phyloP scores from a whole-genome alignment of 2,797 vertebrate species.

The Podargus strigoides region DNA sequence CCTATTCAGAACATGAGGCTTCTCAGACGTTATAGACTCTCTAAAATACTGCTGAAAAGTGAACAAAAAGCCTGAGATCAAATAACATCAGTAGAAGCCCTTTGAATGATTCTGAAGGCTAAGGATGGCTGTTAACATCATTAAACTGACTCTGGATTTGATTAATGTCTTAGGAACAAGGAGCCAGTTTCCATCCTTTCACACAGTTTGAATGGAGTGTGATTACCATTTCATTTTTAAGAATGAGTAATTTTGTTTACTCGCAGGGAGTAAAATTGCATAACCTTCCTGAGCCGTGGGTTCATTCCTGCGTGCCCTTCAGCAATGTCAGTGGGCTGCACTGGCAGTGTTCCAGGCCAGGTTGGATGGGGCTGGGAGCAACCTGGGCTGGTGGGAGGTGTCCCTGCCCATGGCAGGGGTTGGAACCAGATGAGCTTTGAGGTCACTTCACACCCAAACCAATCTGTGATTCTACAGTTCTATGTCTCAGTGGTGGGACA shows the following conservation, averaged over 20 bases:
- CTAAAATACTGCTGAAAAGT: not conserved
- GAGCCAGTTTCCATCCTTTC: not conserved
- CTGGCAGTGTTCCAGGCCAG: too few relatives aligned
- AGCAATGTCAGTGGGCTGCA: not conserved
- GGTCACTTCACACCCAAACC: too few relatives aligned
- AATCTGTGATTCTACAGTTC: too few relatives aligned
- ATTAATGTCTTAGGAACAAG: not conserved
- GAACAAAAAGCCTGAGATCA: not conserved
- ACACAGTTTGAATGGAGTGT: not conserved
- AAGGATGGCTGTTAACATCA: not conserved
- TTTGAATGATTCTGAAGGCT: not conserved
- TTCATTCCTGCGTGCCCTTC: not conserved
- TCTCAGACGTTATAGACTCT: not conserved
- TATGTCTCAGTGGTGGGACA: not conserved
- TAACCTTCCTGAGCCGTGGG: too few relatives aligned
- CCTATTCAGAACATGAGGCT: not conserved
- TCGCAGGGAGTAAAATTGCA: not conserved
- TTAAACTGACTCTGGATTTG: not conserved
- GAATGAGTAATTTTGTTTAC: not conserved
- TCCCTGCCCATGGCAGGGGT: too few relatives aligned
- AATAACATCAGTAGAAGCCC: not conserved
- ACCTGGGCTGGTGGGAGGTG: too few relatives aligned
- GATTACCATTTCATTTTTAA: not conserved
- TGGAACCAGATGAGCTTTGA: too few relatives aligned
- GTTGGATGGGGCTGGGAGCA: too few relatives aligned